These are phyloP conservation scores for Cheilosia soror DNA, from an alignment of 2,888 invertebrate species.

Conservation along the genomic window DNA sequence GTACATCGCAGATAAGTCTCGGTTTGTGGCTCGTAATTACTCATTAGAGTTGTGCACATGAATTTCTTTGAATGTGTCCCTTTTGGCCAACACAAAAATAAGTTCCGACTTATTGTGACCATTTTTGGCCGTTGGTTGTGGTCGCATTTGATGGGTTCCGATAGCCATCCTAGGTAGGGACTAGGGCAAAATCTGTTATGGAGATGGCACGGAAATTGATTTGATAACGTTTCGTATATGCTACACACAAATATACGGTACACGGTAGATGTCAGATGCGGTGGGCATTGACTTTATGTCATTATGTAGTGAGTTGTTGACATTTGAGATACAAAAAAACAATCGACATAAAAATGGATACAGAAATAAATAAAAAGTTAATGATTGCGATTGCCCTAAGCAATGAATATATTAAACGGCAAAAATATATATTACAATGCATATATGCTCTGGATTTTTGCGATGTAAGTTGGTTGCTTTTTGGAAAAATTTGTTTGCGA, in stretches of 20 bases:
- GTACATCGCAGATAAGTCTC: conserved; percentile 41
- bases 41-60: conserved; percentile 55
- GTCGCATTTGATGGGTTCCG: conserved; percentile 49
- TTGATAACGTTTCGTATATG: not conserved
- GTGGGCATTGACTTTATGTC: too few species aligned
- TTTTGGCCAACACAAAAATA: not conserved
- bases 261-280: not conserved
- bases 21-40: conserved; percentile 60
- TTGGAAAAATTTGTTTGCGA: too few species aligned
- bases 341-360: too few species aligned
- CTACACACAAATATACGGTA: not conserved
- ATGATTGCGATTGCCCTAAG: too few species aligned
- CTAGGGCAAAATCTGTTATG: conserved; percentile 31
- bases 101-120: conserved; percentile 50
- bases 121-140: conserved; percentile 44
- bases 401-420: too few species aligned
- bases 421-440: too few species aligned
- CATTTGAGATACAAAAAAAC: too few species aligned
- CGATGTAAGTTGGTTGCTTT: too few species aligned
- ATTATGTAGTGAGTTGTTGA: too few species aligned
- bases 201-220: not conserved
- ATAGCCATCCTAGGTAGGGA: conserved; percentile 48
- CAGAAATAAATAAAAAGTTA: too few species aligned
- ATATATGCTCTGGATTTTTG: too few species aligned
- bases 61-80: conserved; percentile 39